Percentiles rank a stretch among this genome's conserved stretches.
Conservation (phyloP, 2,797 vertebrate species). For the Oreochromis mossambicus region DNA sequence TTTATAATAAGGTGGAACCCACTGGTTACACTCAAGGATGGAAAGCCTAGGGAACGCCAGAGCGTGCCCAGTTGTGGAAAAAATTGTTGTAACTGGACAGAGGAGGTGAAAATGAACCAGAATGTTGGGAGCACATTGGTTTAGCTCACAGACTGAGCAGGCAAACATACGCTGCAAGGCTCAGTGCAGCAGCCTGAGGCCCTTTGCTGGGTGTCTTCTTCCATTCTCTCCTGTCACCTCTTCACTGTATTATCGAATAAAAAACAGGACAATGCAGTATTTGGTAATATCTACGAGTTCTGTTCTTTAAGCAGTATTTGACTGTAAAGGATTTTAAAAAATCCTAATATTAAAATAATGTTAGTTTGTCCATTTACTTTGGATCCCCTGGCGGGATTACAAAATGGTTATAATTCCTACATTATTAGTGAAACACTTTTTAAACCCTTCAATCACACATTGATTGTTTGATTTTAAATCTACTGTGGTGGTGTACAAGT, state of each 20-base stretch:
- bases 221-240: rapidly evolving
- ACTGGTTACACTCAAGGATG: background rate
- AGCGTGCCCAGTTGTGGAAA: background rate
- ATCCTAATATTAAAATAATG: rapidly evolving
- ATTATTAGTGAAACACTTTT: background rate
- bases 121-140: background rate
- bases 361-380: rapidly evolving
- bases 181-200: background rate
- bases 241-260: background rate
- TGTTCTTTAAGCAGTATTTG: rapidly evolving
- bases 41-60: background rate
- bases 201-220: background rate
- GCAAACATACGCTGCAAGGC: background rate
- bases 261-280: background rate
- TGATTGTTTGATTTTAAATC: rapidly evolving
- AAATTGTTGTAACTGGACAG: rapidly evolving
- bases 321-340: background rate
- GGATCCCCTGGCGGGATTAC: background rate
- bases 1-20: rapidly evolving
- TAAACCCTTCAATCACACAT: rapidly evolving
- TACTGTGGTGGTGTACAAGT: background rate
- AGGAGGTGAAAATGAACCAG: background rate
- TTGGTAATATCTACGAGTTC: rapidly evolving
- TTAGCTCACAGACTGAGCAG: background rate
- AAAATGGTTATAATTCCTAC: rapidly evolving